Conservation (phyloP, 2,113 vertebrate species). For the Petroica traversi region DNA sequence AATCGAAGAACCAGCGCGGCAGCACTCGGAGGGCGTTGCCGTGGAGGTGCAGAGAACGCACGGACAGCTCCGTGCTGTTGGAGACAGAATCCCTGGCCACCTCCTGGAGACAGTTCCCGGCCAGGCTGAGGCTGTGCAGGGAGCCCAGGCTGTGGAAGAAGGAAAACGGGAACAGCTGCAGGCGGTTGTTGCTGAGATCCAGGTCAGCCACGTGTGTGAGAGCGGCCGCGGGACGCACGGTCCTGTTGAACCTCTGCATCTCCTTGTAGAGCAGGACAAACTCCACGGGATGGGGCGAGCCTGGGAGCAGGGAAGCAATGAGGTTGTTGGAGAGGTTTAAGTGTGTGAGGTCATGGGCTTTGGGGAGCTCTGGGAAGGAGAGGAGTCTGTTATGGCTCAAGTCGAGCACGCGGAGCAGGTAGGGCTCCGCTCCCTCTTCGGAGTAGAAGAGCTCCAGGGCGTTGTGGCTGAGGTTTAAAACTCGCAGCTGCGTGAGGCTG, state of each 20-base stretch:
- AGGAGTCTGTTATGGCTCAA: slow-evolving; percentile 79
- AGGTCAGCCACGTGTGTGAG: slow-evolving; percentile 62
- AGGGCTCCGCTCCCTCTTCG: slow-evolving; percentile 1
- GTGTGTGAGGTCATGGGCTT: slow-evolving; percentile 57
- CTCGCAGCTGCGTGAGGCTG: slow-evolving; percentile 70
- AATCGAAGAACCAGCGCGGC: slow-evolving; percentile 66
- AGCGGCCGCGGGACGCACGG: background rate
- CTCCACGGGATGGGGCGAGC: background rate
- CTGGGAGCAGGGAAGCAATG: slow-evolving; percentile 58
- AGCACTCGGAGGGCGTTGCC: slow-evolving; percentile 67
- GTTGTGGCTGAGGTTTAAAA: slow-evolving; percentile 78
- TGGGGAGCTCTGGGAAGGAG: slow-evolving; percentile 75
- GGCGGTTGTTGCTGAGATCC: slow-evolving; percentile 80
- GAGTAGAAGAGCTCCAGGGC: slow-evolving; percentile 74
- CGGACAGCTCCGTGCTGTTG: background rate
- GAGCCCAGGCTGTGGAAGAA: slow-evolving; percentile 70
- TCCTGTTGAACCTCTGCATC: slow-evolving; percentile 13
- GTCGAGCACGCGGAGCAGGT: slow-evolving; percentile 76
- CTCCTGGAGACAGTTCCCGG: slow-evolving; percentile 77
- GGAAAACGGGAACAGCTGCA: slow-evolving; percentile 69
- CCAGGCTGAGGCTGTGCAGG: slow-evolving; percentile 75
- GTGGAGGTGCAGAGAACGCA: slow-evolving; percentile 72
- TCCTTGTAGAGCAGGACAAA: slow-evolving; percentile 56
- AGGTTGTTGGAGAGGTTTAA: slow-evolving; percentile 81
- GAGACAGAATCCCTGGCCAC: background rate